phyloP scores from a whole-genome alignment of 2,113 vertebrate species.

The Gracilinanus agilis region DNA sequence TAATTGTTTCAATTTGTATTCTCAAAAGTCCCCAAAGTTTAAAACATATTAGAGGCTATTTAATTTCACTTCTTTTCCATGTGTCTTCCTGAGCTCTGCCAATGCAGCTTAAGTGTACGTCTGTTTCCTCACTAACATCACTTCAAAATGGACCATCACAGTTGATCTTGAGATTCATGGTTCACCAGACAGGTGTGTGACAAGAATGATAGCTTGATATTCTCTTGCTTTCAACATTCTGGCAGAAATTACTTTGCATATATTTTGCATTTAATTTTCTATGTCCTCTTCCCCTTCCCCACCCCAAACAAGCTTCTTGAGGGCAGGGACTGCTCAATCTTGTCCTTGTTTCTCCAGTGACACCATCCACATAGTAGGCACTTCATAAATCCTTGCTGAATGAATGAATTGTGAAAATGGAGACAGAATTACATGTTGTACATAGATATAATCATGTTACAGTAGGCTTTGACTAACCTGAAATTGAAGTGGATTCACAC shows the following conservation, averaged over 20 bases:
- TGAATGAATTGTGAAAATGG: not conserved
- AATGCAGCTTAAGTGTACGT: not conserved
- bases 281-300: not conserved
- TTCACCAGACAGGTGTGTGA: not conserved
- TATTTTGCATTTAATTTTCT: not conserved
- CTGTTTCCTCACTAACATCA: not conserved
- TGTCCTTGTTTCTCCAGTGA: not conserved
- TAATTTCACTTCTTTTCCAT: not conserved
- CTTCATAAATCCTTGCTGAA: not conserved
- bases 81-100: not conserved
- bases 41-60: not conserved
- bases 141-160: not conserved
- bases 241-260: not conserved
- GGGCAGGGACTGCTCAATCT: not conserved
- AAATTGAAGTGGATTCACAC: not conserved
- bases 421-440: not conserved
- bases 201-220: not conserved
- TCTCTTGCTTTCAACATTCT: not conserved
- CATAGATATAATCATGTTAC: not conserved
- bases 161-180: constrained; percentile 1
- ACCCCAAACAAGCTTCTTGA: not conserved
- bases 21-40: not conserved
- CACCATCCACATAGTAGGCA: not conserved
- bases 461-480: not conserved
- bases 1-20: constrained; percentile 1